Evolutionary conservation across 2,797 vertebrate genomes (phyloP), one percentile per base, ranked within the genome.

Genomic region (Thripadectes ignobilis): DNA sequence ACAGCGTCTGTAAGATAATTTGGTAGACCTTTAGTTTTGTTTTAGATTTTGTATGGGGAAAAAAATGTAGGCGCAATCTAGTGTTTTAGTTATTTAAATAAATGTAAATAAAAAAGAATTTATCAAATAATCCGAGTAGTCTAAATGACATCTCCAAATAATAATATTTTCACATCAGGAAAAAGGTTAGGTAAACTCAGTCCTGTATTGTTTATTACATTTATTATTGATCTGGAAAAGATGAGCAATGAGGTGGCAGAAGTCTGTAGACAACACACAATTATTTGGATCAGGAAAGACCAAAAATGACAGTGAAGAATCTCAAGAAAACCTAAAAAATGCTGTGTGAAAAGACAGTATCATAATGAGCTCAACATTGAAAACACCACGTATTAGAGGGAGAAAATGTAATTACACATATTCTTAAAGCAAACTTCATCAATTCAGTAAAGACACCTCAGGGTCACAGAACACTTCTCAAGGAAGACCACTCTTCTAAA

Each of bases 1-100:
- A 96, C 39, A 98, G 87, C 55, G 97, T 97, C 98, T 98, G 93
- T 83, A 97, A 97, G 55, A 91, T 14, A 96, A 76, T 88, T 86
- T 46, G 14, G 10, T 32, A 82, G 32, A 62, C 4, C 34, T 71
- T 93, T 88, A 96, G 20, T 76, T 88, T 86, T 51, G 2, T 83
- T 94, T 32, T 38, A 13, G 1, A 7, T 83, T 75, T 81, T 21
- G 12, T 17, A 61, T 1, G 2, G 8, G 24, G 46, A 46, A 22
- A 58, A 68, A 71, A 51, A 38, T 45, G 14, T 17, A 73, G 6
- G 17, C 65, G 27, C 29, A 83, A 72, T n/a, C 12, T n/a, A 90
- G 17, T 27, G 7, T 66, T 94, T 57, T 23, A 74, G 24, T 22
- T 61, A 24, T 23, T 63, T 34, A 75, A 86, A 41, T 41, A 39